Conservation (phyloP, 2,888 invertebrate genomes). For the Dyspetes luteomarginatus region DNA sequence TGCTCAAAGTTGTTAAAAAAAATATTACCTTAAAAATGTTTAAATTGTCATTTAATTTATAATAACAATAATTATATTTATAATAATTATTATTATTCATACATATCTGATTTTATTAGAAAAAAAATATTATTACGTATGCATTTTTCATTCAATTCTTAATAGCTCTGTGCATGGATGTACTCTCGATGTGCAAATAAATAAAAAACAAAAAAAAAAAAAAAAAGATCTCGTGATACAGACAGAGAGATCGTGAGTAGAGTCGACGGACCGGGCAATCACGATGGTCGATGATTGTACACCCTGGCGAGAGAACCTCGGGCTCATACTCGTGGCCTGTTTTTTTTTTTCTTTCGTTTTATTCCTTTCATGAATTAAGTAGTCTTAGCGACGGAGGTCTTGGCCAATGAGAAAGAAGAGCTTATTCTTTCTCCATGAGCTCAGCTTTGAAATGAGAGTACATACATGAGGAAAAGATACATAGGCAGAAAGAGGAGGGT, state of each 20-base stretch:
- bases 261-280: conserved; percentile 53
- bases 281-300: conserved; percentile 35
- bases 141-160: neutral
- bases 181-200: neutral
- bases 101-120: too few species aligned
- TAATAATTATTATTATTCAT: too few species aligned
- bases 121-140: neutral
- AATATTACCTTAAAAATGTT: too few species aligned
- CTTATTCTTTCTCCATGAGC: neutral
- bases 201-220: neutral
- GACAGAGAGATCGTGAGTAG: conserved; percentile 2
- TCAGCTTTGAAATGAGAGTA: conserved; percentile 28
- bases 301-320: conserved; percentile 40
- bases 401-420: conserved; percentile 22
- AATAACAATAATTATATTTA: too few species aligned
- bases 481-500: neutral
- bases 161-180: neutral
- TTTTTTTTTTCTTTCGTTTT: conserved; percentile 38
- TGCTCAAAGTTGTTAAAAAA: too few species aligned
- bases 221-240: neutral
- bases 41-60: too few species aligned
- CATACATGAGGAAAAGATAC: conserved; percentile 17
- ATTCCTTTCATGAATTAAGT: conserved; percentile 59
- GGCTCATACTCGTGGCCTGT: conserved; percentile 32
- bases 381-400: conserved; percentile 34